Evolutionary conservation across 1,140 invertebrate genomes (phyloP), one percentile per base, ranked within the genome.

Genomic region (Palaemon carinicauda): DNA sequence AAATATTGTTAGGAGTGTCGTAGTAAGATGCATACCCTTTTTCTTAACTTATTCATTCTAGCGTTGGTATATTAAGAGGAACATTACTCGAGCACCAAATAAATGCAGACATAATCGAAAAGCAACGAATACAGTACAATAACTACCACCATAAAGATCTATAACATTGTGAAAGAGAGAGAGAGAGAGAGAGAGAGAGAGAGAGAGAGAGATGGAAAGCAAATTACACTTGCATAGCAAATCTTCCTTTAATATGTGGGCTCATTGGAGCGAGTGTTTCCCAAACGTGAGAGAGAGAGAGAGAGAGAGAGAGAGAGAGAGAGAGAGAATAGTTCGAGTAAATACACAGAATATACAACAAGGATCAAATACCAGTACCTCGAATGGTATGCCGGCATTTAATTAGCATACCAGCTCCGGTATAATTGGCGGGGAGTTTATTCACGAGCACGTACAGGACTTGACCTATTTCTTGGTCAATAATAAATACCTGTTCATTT

Each of bases 161-260:
- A 41, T 51, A 41, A 41, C 31, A 77, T 31, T 19, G 29, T 24
- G 74, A 52, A 33, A 77, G 74, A 77, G 74, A 52, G 74, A 77
- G 74, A 52, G 74, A 77, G 74, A 52, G 74, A 77, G 74, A 52
- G 74, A 77, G 75, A 51, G 75, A 78, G 75, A 51, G 75, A 78
- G 75, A 51, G 33, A 51, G 33, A 51, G 41, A 50, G 31, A 50
- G 74, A 50, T 3, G 14, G 74, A 41, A 21, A 9, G 33, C 15
- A n/a, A 50, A 19, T 19, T 3, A 14, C 14, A 50, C 15, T 19
- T 9, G 24, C 9, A 17, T 14, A 21, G 33, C 12, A n/a, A 19
- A 51, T 15, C 1, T 60, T 60, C 24, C 19, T 60, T 60, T 60
- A n/a, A 21, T 60, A 60, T 1, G n/a, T 4, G 21, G 60, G 17